These are phyloP conservation scores for Aphidius ervi DNA, from an alignment of 1,140 invertebrate genomes.

Conservation along the genomic window DNA sequence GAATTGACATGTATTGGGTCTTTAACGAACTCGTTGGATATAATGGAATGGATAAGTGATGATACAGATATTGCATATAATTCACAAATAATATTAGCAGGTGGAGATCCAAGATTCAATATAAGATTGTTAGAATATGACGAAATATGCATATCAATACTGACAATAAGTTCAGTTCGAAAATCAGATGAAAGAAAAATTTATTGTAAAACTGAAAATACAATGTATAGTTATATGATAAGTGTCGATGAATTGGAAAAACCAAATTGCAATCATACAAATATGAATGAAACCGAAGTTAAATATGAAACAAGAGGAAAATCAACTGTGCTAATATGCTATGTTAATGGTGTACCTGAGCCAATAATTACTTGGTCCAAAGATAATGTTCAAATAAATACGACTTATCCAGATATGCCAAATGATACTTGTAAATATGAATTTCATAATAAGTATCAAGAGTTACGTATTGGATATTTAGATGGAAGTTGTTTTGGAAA, in stretches of 20 bases:
- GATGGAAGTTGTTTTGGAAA: conserved; percentile 43
- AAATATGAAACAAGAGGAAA: conserved; percentile 26
- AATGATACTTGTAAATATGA: conserved; percentile 27
- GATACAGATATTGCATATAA: neutral
- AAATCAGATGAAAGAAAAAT: conserved; percentile 28
- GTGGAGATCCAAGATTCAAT: conserved; percentile 21
- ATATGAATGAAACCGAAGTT: conserved; percentile 33
- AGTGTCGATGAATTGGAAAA: conserved; percentile 29
- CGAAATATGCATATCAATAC: conserved; percentile 35
- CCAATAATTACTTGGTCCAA: conserved; percentile 46
- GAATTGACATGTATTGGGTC: conserved; percentile 55
- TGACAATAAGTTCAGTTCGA: conserved; percentile 32
- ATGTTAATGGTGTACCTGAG: conserved; percentile 37
- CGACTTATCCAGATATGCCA: conserved; percentile 19
- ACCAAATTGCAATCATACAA: conserved; percentile 30
- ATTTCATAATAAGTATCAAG: conserved; percentile 34
- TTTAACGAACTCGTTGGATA: conserved; percentile 52
- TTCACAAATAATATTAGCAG: neutral
- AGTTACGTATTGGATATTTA: conserved; percentile 44
- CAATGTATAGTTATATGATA: conserved; percentile 27
- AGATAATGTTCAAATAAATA: conserved; percentile 30
- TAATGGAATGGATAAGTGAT: conserved; percentile 45
- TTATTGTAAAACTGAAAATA: conserved; percentile 32
- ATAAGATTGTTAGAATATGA: conserved; percentile 22
- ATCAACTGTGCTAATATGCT: conserved; percentile 34